Conservation (phyloP, 2,797 vertebrate genomes). For the Bradypus variegatus region DNA sequence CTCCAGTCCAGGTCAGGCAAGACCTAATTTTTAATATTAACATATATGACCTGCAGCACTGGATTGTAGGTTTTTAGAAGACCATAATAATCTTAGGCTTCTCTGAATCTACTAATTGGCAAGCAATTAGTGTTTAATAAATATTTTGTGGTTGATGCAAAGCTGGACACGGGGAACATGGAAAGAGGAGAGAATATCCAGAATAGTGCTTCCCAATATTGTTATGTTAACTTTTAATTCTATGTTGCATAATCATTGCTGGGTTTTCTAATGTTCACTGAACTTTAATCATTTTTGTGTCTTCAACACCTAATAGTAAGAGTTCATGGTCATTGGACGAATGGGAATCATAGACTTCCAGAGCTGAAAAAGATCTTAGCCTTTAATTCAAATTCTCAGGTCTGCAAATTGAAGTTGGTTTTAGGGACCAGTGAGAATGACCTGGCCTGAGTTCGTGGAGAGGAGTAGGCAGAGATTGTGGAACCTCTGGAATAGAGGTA, state of each 20-base stretch:
- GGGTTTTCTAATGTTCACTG: not conserved
- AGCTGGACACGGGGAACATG: not conserved
- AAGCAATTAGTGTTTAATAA: not conserved
- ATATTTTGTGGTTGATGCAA: not conserved
- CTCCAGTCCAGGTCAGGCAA: not conserved
- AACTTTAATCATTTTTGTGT: constrained; percentile 25
- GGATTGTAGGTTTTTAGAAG: not conserved
- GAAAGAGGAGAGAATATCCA: not conserved
- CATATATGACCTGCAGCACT: not conserved
- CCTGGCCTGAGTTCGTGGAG: not conserved
- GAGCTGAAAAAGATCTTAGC: not conserved
- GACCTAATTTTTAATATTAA: not conserved
- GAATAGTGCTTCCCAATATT: not conserved
- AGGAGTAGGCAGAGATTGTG: not conserved
- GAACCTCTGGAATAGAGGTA: not conserved
- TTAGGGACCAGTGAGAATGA: not conserved
- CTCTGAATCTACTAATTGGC: not conserved
- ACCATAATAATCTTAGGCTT: not conserved
- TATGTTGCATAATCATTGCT: not conserved
- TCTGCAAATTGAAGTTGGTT: not conserved
- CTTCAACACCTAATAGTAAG: not conserved
- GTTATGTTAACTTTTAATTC: constrained; percentile 12
- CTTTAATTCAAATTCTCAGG: not conserved
- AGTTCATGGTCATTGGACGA: not conserved
- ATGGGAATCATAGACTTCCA: constrained; percentile 1